These are phyloP conservation scores for Andricus quercusramuli DNA, from an alignment of 2,888 invertebrate genomes.

Conservation along the genomic window DNA sequence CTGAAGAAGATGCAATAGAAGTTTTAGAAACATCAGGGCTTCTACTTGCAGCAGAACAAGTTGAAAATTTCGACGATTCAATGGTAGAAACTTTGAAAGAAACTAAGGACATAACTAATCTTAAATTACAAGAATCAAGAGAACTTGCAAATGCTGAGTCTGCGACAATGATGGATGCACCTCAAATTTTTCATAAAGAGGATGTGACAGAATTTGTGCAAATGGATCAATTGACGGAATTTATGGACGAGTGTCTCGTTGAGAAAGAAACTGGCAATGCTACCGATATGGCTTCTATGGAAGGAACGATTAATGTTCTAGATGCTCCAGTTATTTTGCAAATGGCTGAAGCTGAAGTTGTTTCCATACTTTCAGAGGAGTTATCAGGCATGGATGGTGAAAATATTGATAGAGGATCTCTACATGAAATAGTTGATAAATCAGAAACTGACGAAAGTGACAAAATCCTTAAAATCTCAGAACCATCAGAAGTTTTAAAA, in stretches of 20 bases:
- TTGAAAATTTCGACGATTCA: slow-evolving; percentile 10
- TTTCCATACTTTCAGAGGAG: slow-evolving; percentile 21
- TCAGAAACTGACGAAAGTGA: background rate
- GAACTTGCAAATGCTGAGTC: background rate
- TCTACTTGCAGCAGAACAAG: background rate
- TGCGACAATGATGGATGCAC: background rate
- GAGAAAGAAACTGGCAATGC: background rate
- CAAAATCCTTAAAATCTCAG: background rate
- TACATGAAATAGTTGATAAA: background rate
- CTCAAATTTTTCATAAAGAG: slow-evolving; percentile 31
- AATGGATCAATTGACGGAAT: background rate
- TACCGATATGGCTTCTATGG: background rate
- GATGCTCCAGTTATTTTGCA: slow-evolving; percentile 9
- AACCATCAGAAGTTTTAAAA: slow-evolving; percentile 6
- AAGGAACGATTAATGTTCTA: background rate
- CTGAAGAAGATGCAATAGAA: background rate
- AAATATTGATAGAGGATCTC: background rate
- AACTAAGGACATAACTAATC: background rate
- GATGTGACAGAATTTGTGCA: background rate
- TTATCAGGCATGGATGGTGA: background rate
- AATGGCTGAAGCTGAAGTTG: slow-evolving; percentile 10
- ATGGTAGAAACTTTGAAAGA: background rate
- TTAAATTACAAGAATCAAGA: slow-evolving; percentile 7
- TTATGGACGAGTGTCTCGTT: background rate
- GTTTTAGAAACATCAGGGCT: background rate